Percentiles rank a stretch among this genome's conserved stretches.
Conservation (phyloP, 2,797 vertebrate species). For the Antrozous pallidus region DNA sequence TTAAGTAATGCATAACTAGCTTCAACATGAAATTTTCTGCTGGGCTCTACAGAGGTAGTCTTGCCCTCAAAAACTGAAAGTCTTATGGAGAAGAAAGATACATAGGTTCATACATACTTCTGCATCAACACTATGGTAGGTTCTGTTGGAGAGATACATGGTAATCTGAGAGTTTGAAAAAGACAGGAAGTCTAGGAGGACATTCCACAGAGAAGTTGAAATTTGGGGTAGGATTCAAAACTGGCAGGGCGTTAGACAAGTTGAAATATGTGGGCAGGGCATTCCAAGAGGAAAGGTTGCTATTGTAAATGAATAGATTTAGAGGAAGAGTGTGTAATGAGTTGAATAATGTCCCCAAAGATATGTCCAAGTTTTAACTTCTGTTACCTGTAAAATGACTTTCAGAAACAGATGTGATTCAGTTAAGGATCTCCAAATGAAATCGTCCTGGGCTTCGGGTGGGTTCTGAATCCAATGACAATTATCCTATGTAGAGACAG, state of each 20-base stretch:
- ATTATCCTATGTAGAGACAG: neutral
- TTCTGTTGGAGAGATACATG: neutral
- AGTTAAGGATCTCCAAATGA: neutral
- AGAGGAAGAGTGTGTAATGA: neutral
- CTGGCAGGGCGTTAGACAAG: neutral
- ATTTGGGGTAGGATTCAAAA: neutral
- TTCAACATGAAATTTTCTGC: neutral
- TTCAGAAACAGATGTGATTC: slow-evolving; percentile 10
- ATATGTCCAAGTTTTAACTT: neutral
- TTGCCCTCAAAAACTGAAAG: neutral
- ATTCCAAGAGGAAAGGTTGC: neutral
- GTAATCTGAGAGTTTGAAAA: neutral
- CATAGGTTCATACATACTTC: neutral
- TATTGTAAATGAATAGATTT: neutral
- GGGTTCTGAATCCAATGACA: neutral
- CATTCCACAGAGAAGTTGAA: neutral
- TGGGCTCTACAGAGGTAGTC: neutral
- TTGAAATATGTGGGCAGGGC: neutral
- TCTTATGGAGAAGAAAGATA: neutral
- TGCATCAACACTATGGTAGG: neutral
- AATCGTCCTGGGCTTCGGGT: neutral
- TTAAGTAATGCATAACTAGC: neutral
- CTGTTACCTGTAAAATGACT: neutral
- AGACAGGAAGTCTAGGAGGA: neutral
- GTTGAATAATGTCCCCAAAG: neutral